A percentile compares a stretch with the other conserved stretches of the same genome.
Evolutionary conservation across 2,113 vertebrate species (phyloP).

Genomic region (Naja naja): DNA sequence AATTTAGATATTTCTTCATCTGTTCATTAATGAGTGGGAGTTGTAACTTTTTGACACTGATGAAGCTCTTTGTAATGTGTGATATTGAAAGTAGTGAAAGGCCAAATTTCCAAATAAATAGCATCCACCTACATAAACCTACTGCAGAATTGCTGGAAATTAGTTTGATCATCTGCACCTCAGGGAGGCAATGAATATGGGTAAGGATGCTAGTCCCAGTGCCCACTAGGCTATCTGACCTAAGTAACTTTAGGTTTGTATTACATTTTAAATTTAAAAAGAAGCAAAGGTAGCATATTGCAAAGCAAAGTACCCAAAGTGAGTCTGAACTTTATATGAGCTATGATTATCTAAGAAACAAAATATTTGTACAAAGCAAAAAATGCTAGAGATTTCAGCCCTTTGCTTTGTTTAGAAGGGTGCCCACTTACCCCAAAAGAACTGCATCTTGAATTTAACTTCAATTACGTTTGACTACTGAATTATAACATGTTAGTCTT

Average conservation of each 20-base stretch:
- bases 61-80: neutral
- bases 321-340: neutral
- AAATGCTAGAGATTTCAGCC: neutral
- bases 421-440: neutral
- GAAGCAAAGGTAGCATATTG: neutral
- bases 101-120: conserved; percentile 2
- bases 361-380: neutral
- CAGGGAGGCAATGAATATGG: neutral
- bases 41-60: conserved; percentile 3
- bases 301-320: neutral
- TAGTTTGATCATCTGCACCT: neutral
- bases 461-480: neutral
- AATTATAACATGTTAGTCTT: neutral
- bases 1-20: conserved; percentile 11
- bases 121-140: neutral
- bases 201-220: neutral
- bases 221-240: neutral
- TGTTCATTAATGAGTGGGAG: conserved; percentile 7
- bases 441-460: neutral
- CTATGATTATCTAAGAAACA: neutral
- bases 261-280: neutral
- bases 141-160: neutral
- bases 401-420: neutral
- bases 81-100: conserved; percentile 20
- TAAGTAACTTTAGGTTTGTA: neutral